Conservation (phyloP, 2,888 invertebrate species). For the Heliconius aoede region DNA sequence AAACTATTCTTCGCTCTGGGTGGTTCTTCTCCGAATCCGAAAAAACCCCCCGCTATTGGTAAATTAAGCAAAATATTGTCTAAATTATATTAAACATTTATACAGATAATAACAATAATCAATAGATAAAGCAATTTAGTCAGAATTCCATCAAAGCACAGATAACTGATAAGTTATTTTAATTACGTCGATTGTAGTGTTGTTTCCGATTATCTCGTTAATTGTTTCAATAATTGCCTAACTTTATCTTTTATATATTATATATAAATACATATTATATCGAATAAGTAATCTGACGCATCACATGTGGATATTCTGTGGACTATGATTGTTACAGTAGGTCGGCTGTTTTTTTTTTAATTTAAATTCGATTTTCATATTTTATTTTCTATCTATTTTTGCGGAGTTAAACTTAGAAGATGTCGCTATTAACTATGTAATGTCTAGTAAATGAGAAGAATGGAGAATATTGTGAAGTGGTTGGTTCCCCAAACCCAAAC, state of each 20-base stretch:
- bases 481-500: too few relatives aligned
- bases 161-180: slow-evolving; percentile 27
- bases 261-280: not conserved
- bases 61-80: not conserved
- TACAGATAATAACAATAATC: slow-evolving; percentile 17
- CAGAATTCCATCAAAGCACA: slow-evolving; percentile 29
- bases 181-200: slow-evolving; percentile 33
- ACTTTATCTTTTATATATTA: slow-evolving; percentile 23
- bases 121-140: slow-evolving; percentile 35
- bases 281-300: slow-evolving; percentile 29
- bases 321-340: not conserved
- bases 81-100: slow-evolving; percentile 6
- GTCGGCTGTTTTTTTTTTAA: not conserved
- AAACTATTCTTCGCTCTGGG: too few relatives aligned
- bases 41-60: not conserved
- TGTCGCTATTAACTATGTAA: too few relatives aligned
- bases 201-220: slow-evolving; percentile 37
- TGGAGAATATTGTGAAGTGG: too few relatives aligned
- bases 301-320: slow-evolving; percentile 6
- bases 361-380: too few relatives aligned
- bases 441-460: too few relatives aligned
- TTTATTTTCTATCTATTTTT: too few relatives aligned
- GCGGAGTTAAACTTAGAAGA: too few relatives aligned
- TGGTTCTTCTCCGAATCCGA: too few relatives aligned
- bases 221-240: slow-evolving; percentile 41